These are phyloP conservation scores for Clarias macrocephalus DNA, from an alignment of 2,113 vertebrate genomes.

Conservation along the genomic window DNA sequence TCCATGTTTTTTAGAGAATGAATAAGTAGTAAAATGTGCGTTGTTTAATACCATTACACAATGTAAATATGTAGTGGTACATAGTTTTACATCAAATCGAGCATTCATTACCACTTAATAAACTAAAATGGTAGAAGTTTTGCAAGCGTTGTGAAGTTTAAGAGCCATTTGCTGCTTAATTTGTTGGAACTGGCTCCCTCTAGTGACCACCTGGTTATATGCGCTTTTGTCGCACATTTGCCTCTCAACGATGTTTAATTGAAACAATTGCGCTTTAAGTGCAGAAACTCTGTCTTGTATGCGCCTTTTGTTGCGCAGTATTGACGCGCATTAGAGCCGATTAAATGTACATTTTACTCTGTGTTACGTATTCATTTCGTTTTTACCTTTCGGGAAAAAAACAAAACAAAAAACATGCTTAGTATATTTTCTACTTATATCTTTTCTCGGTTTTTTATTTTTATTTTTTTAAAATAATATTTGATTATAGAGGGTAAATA, in stretches of 20 bases:
- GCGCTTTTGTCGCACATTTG: not conserved
- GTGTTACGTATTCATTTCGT: not conserved
- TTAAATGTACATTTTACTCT: not conserved
- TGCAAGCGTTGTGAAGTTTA: not conserved
- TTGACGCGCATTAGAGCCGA: not conserved
- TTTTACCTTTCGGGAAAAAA: not conserved
- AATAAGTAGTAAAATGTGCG: not conserved
- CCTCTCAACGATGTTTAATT: not conserved
- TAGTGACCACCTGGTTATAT: slow-evolving; percentile 60
- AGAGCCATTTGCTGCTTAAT: slow-evolving; percentile 36
- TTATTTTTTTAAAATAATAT: too few relatives aligned
- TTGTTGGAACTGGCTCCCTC: slow-evolving; percentile 72
- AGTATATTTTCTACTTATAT: too few relatives aligned
- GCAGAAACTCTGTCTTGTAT: not conserved
- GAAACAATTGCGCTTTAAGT: slow-evolving; percentile 1
- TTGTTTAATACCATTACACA: not conserved
- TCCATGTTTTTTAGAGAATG: too few relatives aligned
- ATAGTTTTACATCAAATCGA: not conserved
- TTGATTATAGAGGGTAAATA: not conserved
- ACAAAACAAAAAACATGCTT: not conserved
- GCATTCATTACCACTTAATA: not conserved
- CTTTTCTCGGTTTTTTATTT: not conserved
- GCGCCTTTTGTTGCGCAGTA: not conserved
- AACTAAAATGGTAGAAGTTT: not conserved
- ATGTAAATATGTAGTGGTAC: not conserved